Base-by-base conservation (phyloP, 2,797 vertebrate species). In the Parauchenoglanis ngamensis region DNA sequence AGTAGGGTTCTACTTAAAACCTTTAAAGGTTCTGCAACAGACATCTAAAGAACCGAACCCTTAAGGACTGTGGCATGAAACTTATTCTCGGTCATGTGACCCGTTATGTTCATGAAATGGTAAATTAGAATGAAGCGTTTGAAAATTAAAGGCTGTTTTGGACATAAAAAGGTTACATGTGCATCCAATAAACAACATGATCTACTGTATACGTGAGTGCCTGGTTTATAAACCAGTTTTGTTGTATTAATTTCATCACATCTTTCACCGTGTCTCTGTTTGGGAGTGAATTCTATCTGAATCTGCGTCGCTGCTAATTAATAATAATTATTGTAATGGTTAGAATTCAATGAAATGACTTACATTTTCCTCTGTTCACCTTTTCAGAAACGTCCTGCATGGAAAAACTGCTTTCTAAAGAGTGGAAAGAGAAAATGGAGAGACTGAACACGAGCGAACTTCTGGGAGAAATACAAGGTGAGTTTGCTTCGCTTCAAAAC, bases 371-470 rank as follows among this genome's bases (percentile, higher is more conserved):
- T 57, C 19, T 82, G 8, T 65, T 5, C 25, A 0, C 3, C 19
- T 28, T 65, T 61, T 59, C 90, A 97, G 97, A 97, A 94, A 96
- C 96, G 73, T 95, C 96, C 88, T 97, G 97, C 90, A 95, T 97
- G 95, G 97, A 97, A 93, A 97, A 96, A 83, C 95, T 97, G 88
- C 96, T 97, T 92, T 97, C 97, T 90, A 97, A 97, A 95, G 97
- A 97, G 92, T 97, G 97, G 97, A 97, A 97, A 91, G 97, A 97
- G 93, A 97, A 97, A 94, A 97, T 97, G 97, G 97, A 97, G 93
- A 95, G 97, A 93, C 92, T 97, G 91, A 97, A 97, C 92, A 95
- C 97, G 35, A 96, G 96, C 73, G 97, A 97, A 91, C 96, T 97
- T 89, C 94, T 97, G 89, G 96, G 96, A 93, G 97, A 97, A 94